Base-by-base conservation (phyloP, 2,888 invertebrate species). In the Drosophila siamana region DNA sequence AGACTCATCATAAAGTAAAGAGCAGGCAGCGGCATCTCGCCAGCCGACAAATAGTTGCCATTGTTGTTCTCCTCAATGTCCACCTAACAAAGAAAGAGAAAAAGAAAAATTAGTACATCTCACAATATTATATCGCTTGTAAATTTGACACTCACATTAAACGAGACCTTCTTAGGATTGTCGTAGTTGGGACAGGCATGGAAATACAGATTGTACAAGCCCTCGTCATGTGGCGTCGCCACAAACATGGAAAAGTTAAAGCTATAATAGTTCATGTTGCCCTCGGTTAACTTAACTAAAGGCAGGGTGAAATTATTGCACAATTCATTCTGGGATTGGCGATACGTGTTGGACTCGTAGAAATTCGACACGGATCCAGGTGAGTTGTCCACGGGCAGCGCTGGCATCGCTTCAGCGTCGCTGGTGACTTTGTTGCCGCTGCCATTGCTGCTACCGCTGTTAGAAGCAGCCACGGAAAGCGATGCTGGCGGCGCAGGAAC, bases 11-110 rank as follows among this genome's bases (percentile, higher is more conserved):
- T 95, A 85, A 97, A 97, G 92, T 98, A 99, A 1, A 99, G 92
- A 0, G 96, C 95, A 0, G 99, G 99, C 30, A 99, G 93, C 0
- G 98, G 98, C 95, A 99, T 98, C 92, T 99, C 98, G 0, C 99
- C 99, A 0, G 98, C 99, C 1, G 98, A 98, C 33, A 99, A 92
- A 89, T 95, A 99, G 91, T 97, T 98, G 33, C 95, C 95, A 52
- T 94, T 94, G 89, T 98, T 97, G 86, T 95, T 96, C 91, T 98
- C 98, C 79, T 95, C 96, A 73, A 99, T 96, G 91, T 96, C 95
- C 74, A 98, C 94, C 97, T 98, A 84, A 1, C 19, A 19, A 1
- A 19, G 19, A 19, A 19, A 19, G 3, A 2, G 67, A 19, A 4
- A 15, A 26, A 26, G 50, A 33, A 19, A 4, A 13, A 4, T 30